phyloP scores from a whole-genome alignment of 2,888 invertebrate genomes.

The Chorisops tibialis region DNA sequence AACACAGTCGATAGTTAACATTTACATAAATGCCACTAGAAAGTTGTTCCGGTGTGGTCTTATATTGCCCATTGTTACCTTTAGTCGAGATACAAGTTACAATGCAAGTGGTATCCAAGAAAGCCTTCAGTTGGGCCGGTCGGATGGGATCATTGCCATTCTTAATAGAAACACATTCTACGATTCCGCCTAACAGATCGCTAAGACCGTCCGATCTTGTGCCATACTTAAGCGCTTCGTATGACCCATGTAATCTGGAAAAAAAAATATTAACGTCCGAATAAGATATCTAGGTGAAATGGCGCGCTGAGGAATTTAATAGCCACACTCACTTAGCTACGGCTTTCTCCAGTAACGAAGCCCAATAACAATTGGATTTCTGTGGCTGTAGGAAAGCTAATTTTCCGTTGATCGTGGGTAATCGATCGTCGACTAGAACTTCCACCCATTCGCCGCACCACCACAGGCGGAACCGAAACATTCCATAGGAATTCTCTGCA shows the following conservation, averaged over 20 bases:
- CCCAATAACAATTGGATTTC: conserved; percentile 81
- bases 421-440: conserved; percentile 81
- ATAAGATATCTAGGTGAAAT: neutral
- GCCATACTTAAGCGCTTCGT: conserved; percentile 91
- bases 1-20: conserved; percentile 74
- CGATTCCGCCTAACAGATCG: conserved; percentile 85
- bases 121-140: conserved; percentile 60
- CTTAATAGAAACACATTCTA: conserved; percentile 72
- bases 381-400: conserved; percentile 82
- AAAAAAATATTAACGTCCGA: neutral
- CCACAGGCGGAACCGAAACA: conserved; percentile 87
- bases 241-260: conserved; percentile 81
- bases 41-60: conserved; percentile 61
- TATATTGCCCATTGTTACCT: conserved; percentile 52
- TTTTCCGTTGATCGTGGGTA: conserved; percentile 83
- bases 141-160: conserved; percentile 68
- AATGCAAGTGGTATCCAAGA: conserved; percentile 79
- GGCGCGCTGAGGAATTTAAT: neutral
- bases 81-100: conserved; percentile 67
- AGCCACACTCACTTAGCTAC: conserved; percentile 73
- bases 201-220: conserved; percentile 82
- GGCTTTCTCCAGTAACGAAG: conserved; percentile 85
- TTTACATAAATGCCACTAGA: conserved; percentile 68
- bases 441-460: conserved; percentile 94
- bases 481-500: conserved; percentile 69